Base-by-base conservation (phyloP, 2,888 invertebrate genomes). In the Tenthredo livida region DNA sequence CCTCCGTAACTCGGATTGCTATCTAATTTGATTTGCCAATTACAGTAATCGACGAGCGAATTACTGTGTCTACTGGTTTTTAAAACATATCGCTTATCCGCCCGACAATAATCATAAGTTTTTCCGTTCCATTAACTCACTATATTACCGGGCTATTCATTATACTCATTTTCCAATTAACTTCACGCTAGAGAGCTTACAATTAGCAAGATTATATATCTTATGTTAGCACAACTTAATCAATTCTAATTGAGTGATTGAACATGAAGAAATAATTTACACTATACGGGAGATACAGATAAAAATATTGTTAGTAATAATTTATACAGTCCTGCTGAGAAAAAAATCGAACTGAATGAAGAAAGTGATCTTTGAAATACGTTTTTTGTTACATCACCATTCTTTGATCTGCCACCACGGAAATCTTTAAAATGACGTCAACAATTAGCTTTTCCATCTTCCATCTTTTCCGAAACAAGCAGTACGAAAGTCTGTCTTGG, bases 1-100 rank as follows among this genome's bases (percentile, higher is more conserved):
- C 80, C 85, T 72, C 72, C 33, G 85, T 80, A 82, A 43, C 85
- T 72, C 72, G n/a, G 82, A 85, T 85, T 85, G 61, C 70, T 85
- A n/a, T 82, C 47, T 77, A 50, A 77, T 54, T 47, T 82, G 67
- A 85, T 85, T 85, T 54, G 82, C 72, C 82, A 85, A 85, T 85
- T 82, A 82, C 54, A 80, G 80, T 43, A 40, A 72, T 72, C 43
- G 72, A 72, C 72, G 43, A 1, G 72, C 43, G 29, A n/a, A 72
- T 72, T 43, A 72, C 72, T 72, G 21, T 40, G 37, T 43, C 17
- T 4, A 73, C 43, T 43, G 1, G 17, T 21, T 40, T 73, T 25
- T n/a, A 73, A 43, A 21, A 72, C 10, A 72, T 72, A 72, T 43
- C 21, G n/a, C 43, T 43, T 12, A 72, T 72, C 10, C 43, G 17